A percentile compares a stretch with the other conserved stretches of the same genome.
phyloP scores from a whole-genome alignment of 2,113 vertebrate species.

The Pseudopodoces humilis region DNA sequence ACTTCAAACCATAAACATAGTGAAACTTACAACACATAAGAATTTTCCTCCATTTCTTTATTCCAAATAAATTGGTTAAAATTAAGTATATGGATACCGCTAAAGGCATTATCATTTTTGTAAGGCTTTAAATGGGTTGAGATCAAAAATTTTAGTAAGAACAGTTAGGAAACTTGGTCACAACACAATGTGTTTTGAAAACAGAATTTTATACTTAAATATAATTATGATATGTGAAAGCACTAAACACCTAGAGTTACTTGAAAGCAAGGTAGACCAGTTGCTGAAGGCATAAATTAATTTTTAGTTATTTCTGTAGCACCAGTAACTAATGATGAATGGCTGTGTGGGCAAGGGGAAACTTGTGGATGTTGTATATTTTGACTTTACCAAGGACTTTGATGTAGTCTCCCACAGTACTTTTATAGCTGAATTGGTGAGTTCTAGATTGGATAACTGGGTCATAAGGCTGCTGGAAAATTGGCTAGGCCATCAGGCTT shows the following conservation, averaged over 20 bases:
- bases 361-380: neutral
- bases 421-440: neutral
- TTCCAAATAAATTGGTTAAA: neutral
- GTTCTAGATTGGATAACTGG: neutral
- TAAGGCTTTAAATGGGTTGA: neutral
- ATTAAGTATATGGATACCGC: neutral
- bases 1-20: neutral
- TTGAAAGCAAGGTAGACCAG: neutral
- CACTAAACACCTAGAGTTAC: neutral
- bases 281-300: neutral
- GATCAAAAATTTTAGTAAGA: neutral
- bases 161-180: neutral
- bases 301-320: neutral
- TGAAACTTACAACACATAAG: neutral
- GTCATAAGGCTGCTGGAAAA: neutral
- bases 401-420: neutral
- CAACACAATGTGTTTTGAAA: neutral
- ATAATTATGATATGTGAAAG: neutral
- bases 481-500: neutral
- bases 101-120: neutral
- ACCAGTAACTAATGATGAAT: neutral
- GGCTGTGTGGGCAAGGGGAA: neutral
- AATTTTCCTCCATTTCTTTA: neutral
- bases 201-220: neutral
- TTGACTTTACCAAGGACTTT: neutral